Base-by-base conservation (phyloP, 2,888 invertebrate species). In the Lithophane leautieri region DNA sequence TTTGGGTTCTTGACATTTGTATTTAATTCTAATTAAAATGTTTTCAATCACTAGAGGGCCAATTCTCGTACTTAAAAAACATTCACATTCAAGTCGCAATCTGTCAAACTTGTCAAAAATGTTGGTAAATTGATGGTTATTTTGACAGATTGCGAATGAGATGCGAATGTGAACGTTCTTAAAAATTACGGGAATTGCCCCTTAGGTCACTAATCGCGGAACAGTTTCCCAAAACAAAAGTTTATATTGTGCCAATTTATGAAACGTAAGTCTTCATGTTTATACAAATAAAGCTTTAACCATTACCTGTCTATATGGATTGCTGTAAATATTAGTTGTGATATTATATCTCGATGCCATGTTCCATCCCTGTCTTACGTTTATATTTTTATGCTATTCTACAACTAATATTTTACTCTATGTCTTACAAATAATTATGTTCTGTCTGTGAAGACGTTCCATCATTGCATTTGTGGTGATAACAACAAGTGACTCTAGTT, bases 281-380 rank as follows among this genome's bases (percentile, higher is more conserved):
- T 82, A 82, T 89, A 87, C 73, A 80, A 85, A 89, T 91, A 90
- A 91, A 95, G 95, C 94, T 95, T 95, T 95, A 95, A 95, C 85
- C 87, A 72, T 93, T 91, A 91, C 87, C 90, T 92, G 87, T 92
- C 89, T 90, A 89, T 90, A 91, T 89, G 88, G 89, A 85, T 90
- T 89, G 81, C 89, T 95, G 94, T 95, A 94, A 92, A 94, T 94
- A 94, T 92, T 93, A 92, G 90, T 89, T 93, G 93, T 94, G 92
- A 93, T 93, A 93, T 89, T 78, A 60, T 90, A 90, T 93, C 92
- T 93, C 90, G 94, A 92, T 95, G 95, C 95, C 95, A 95, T 95
- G 91, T 92, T 89, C 87, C 91, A 88, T 89, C 79, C 72, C 70
- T 73, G 68, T 80, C 78, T 86, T 84, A 85, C 76, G 14, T 85